Evolutionary conservation across 2,113 vertebrate genomes (phyloP).

Genomic region (Coracopsis vasa): DNA sequence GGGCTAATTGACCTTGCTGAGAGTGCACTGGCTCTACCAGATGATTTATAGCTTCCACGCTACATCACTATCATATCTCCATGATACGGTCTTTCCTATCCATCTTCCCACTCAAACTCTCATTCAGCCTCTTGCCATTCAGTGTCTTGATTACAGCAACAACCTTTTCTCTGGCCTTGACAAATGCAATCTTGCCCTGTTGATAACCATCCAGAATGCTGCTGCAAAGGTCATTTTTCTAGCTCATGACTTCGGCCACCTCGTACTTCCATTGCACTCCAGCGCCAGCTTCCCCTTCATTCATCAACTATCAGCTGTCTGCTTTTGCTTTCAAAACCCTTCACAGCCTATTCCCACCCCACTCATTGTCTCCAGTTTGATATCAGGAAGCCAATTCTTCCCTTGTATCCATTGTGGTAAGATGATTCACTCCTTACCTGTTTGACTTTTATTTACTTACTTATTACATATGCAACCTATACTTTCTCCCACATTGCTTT

Average conservation of each 20-base stretch:
- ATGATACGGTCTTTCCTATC: not conserved
- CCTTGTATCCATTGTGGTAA: not conserved
- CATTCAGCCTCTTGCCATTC: not conserved
- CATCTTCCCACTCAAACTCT: slow-evolving; percentile 22
- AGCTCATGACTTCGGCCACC: not conserved
- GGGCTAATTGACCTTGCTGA: slow-evolving; percentile 39
- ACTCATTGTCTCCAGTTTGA: not conserved
- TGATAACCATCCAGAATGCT: not conserved
- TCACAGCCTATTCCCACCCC: not conserved
- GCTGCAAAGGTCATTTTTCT: not conserved
- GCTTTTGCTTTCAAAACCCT: not conserved
- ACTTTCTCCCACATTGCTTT: not conserved
- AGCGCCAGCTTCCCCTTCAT: not conserved
- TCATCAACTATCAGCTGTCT: not conserved
- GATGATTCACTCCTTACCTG: not conserved
- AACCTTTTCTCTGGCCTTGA: slow-evolving; percentile 34
- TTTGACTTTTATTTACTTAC: not conserved
- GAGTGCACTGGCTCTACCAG: not conserved
- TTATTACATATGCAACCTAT: not conserved
- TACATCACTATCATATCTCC: not conserved
- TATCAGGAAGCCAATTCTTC: not conserved
- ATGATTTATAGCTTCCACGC: slow-evolving; percentile 12
- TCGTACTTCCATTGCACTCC: not conserved
- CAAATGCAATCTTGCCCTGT: slow-evolving; percentile 7
- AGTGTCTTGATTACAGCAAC: not conserved